Evolutionary conservation across 2,797 vertebrate species (phyloP).

Genomic region (Spinus pinus): DNA sequence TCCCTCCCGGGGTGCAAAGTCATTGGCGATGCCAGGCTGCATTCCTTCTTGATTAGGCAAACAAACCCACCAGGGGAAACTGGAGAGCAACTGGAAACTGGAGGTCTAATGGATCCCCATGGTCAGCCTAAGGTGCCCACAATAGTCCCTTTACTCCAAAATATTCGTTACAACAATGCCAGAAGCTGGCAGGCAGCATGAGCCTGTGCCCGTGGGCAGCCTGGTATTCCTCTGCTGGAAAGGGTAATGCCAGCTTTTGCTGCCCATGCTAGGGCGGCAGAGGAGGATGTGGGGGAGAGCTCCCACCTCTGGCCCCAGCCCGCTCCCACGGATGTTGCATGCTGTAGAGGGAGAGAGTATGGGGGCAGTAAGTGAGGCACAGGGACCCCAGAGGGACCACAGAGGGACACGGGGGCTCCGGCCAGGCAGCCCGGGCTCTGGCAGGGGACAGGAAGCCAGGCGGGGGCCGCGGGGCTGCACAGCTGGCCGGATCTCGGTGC

Average conservation of each 20-base stretch:
- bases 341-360: not conserved
- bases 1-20: not conserved
- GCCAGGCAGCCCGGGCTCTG: not conserved
- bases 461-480: not conserved
- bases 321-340: not conserved
- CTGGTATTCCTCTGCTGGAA: not conserved
- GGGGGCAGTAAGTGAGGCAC: not conserved
- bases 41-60: not conserved
- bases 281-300: not conserved
- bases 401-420: not conserved
- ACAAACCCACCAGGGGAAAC: not conserved
- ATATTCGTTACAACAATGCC: not conserved
- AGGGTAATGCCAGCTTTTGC: not conserved
- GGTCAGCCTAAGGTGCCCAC: not conserved
- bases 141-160: not conserved
- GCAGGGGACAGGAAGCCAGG: constrained; percentile 12
- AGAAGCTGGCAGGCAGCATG: not conserved
- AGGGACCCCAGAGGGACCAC: not conserved
- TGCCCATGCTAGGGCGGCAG: not conserved
- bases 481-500: constrained; percentile 26
- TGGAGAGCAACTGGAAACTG: not conserved
- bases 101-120: not conserved
- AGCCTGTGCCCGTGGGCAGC: not conserved
- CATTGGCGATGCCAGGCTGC: accelerated
- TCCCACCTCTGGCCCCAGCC: not conserved